Percentiles rank a stretch among this genome's conserved stretches.
Evolutionary conservation across 2,113 vertebrate genomes (phyloP).

Genomic region (Amblyopsis rosae): DNA sequence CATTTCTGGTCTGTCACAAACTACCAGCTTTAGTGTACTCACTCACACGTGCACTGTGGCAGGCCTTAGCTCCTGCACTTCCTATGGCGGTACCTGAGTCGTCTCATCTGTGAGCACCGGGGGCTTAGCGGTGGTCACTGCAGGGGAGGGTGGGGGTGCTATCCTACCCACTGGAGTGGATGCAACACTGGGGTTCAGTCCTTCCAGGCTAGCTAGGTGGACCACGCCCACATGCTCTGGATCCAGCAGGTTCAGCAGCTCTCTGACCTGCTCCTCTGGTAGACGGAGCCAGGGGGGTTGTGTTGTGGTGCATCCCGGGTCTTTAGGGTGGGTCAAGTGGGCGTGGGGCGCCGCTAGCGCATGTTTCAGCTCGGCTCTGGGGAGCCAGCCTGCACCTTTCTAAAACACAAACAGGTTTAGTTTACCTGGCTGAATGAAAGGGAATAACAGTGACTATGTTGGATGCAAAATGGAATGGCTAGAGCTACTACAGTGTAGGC

Average conservation of each 20-base stretch:
- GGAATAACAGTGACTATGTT: too few species aligned
- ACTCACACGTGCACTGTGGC: background rate
- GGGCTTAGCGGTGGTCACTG: background rate
- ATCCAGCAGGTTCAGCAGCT: conserved; percentile 63
- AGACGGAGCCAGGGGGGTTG: background rate
- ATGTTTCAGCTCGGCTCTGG: conserved; percentile 46
- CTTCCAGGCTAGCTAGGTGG: conserved; percentile 26
- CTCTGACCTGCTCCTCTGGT: conserved; percentile 41
- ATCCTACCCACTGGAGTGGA: background rate
- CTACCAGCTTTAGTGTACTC: too few species aligned
- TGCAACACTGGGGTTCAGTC: conserved; percentile 46
- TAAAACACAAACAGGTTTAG: background rate
- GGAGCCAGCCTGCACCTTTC: conserved; percentile 51
- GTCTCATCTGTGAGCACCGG: background rate
- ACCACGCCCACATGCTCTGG: conserved; percentile 45
- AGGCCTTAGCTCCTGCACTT: background rate
- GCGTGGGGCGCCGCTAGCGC: conserved; percentile 41
- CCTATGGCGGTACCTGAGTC: background rate
- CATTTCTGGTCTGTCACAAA: too few species aligned
- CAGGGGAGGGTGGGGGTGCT: background rate
- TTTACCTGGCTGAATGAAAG: too few species aligned
- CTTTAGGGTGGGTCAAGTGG: conserved; percentile 38
- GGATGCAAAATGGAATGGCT: too few species aligned
- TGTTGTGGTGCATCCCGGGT: background rate
- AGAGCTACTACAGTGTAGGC: too few species aligned